These are phyloP conservation scores for Lacerta viridis DNA, from an alignment of 2,797 vertebrate species.

Conservation along the genomic window DNA sequence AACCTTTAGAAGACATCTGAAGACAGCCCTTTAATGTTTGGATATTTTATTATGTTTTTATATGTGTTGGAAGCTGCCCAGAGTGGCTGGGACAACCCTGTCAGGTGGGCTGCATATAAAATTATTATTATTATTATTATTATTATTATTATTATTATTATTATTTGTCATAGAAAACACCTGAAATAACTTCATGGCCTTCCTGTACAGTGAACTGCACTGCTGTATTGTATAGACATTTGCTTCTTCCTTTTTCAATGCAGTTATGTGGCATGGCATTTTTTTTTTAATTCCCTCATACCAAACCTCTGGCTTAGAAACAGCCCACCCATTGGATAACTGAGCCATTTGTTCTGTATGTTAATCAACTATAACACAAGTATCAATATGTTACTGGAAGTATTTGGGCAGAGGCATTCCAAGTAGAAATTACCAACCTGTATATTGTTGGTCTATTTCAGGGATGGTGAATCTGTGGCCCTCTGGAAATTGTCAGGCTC, in stretches of 20 bases:
- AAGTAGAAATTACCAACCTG: background rate
- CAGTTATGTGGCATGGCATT: background rate
- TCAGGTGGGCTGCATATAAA: no score
- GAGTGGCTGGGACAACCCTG: no score
- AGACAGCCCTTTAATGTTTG: no score
- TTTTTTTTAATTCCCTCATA: background rate
- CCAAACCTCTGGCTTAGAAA: background rate
- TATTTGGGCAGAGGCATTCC: background rate
- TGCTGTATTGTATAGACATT: rapidly evolving
- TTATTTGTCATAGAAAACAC: background rate
- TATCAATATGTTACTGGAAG: background rate
- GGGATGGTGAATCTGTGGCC: background rate
- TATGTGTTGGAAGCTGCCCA: no score
- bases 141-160: no score
- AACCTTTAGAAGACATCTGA: no score
- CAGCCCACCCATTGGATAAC: background rate
- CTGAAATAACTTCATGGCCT: background rate
- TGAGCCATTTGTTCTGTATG: background rate
- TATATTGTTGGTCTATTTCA: background rate
- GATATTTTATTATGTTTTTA: no score
- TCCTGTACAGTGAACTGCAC: background rate
- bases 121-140: no score
- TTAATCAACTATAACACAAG: background rate
- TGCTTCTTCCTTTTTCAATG: background rate
- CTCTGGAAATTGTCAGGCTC: background rate